phyloP scores from a whole-genome alignment of 2,113 vertebrate species.

The Panurus biarmicus region DNA sequence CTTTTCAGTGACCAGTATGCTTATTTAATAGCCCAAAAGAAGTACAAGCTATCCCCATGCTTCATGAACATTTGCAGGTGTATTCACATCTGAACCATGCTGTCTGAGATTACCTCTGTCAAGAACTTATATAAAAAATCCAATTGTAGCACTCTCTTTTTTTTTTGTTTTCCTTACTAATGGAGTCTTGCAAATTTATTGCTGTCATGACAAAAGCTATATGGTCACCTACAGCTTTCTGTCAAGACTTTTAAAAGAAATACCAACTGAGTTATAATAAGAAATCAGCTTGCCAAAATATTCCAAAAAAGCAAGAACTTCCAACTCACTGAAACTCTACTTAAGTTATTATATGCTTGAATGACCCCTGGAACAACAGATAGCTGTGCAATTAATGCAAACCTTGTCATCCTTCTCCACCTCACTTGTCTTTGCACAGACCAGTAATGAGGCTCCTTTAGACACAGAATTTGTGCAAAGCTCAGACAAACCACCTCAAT shows the following conservation, averaged over 20 bases:
- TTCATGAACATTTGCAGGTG: neutral
- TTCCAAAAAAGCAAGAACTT: slow-evolving; percentile 56
- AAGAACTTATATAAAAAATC: neutral
- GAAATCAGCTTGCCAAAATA: slow-evolving; percentile 56
- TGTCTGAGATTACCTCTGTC: neutral
- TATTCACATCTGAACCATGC: neutral
- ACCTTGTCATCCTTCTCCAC: slow-evolving; percentile 57
- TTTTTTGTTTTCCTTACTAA: neutral
- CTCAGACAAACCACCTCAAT: slow-evolving; percentile 50
- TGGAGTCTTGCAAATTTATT: neutral
- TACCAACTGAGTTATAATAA: slow-evolving; percentile 57
- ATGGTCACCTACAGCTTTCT: slow-evolving; percentile 39
- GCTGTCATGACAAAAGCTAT: neutral
- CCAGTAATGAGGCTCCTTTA: slow-evolving; percentile 62
- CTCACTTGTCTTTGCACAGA: slow-evolving; percentile 45
- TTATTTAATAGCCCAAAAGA: neutral
- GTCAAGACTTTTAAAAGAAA: slow-evolving; percentile 58
- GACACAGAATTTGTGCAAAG: slow-evolving; percentile 4
- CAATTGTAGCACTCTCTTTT: neutral
- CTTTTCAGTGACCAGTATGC: neutral
- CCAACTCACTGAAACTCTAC: slow-evolving; percentile 62
- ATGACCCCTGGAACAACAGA: slow-evolving; percentile 59
- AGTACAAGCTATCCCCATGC: neutral
- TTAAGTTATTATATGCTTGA: slow-evolving; percentile 71
- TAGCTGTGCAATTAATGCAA: slow-evolving; percentile 70